Percentiles rank a stretch among this genome's conserved stretches.
phyloP scores from a whole-genome alignment of 2,113 vertebrate species.

The Zingel zingel region DNA sequence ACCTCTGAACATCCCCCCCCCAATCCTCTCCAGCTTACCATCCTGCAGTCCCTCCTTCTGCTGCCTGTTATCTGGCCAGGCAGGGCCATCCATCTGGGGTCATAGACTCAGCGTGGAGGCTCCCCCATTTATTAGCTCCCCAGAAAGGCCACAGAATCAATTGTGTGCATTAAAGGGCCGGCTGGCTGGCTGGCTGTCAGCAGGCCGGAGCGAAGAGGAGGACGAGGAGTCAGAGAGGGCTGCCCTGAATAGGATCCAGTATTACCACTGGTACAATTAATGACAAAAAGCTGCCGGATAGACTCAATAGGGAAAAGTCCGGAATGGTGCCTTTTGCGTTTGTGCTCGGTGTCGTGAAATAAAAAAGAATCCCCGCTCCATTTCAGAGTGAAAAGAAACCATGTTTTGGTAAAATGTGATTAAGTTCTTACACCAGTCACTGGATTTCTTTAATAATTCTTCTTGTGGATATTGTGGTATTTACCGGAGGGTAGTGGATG shows the following conservation, averaged over 20 bases:
- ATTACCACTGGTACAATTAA: slow-evolving; percentile 46
- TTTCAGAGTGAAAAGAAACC: slow-evolving; percentile 34
- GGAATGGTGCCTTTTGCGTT: slow-evolving; percentile 18
- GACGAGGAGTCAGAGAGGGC: slow-evolving; percentile 16
- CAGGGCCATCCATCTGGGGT: slow-evolving; percentile 68
- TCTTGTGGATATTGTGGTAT: slow-evolving; percentile 40
- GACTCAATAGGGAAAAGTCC: slow-evolving; percentile 34
- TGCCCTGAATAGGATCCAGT: slow-evolving; percentile 45
- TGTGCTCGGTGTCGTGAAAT: slow-evolving; percentile 25
- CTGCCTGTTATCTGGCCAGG: slow-evolving; percentile 41
- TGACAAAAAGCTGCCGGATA: slow-evolving; percentile 41
- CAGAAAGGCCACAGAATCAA: slow-evolving; percentile 73
- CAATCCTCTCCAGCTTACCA: neutral
- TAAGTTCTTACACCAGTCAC: slow-evolving; percentile 49
- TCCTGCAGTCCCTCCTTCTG: slow-evolving; percentile 16
- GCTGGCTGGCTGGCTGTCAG: slow-evolving; percentile 49
- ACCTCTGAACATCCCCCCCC: neutral
- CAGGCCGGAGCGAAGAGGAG: slow-evolving; percentile 26
- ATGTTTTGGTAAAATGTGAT: slow-evolving; percentile 64
- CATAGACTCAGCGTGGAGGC: slow-evolving; percentile 44
- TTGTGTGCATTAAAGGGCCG: slow-evolving; percentile 66
- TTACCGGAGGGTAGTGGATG: slow-evolving; percentile 25
- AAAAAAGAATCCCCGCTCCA: slow-evolving; percentile 25
- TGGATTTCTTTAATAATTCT: slow-evolving; percentile 12
- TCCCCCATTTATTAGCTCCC: slow-evolving; percentile 72